phyloP scores from a whole-genome alignment of 2,797 vertebrate species.

The Acrossocheilus wenchowensis region DNA sequence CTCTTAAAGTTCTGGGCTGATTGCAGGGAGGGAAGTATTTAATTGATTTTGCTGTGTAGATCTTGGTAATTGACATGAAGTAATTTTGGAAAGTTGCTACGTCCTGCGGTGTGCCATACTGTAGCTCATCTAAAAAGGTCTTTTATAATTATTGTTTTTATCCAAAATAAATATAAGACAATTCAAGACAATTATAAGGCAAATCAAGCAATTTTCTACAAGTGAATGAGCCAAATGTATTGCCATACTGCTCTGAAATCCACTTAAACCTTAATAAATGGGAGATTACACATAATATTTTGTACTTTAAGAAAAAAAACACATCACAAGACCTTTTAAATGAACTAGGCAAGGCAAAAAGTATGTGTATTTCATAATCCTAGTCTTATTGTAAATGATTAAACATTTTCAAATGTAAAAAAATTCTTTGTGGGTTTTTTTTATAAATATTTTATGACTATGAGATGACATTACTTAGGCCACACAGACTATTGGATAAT shows the following conservation, averaged over 20 bases:
- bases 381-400: background rate
- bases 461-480: background rate
- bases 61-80: background rate
- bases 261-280: background rate
- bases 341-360: background rate
- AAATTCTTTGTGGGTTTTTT: background rate
- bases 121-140: background rate
- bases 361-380: background rate
- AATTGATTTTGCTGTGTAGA: background rate
- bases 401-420: background rate
- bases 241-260: background rate
- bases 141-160: background rate
- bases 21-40: background rate
- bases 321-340: background rate
- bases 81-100: background rate
- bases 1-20: conserved; percentile 16
- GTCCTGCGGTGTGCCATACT: background rate
- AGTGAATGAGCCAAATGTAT: background rate
- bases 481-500: background rate
- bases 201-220: background rate
- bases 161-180: background rate
- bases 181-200: background rate
- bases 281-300: background rate
- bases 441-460: background rate
- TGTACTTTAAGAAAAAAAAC: background rate